phyloP scores from a whole-genome alignment of 2,888 invertebrate genomes.

The Frankliniella intonsa region DNA sequence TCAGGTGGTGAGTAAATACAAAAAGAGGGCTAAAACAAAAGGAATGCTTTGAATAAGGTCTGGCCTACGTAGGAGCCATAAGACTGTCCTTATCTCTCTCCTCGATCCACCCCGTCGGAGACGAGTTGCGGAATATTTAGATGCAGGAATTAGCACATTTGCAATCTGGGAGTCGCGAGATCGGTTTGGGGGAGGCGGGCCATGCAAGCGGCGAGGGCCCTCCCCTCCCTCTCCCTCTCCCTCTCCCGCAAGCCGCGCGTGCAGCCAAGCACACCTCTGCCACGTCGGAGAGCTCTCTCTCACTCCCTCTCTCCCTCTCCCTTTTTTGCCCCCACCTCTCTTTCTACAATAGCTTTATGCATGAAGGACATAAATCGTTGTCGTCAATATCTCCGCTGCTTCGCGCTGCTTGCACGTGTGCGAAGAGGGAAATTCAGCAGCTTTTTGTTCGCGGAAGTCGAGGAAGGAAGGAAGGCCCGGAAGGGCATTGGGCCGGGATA shows the following conservation, averaged over 20 bases:
- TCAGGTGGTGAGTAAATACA: too few relatives aligned
- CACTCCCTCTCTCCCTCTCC: background rate
- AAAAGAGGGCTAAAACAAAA: too few relatives aligned
- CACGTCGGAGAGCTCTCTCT: background rate
- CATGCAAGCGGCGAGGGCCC: background rate
- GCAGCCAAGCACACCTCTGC: conserved; percentile 1
- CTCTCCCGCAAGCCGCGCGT: background rate
- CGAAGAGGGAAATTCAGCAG: background rate
- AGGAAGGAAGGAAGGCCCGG: background rate
- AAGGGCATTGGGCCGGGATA: background rate
- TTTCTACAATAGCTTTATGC: conserved; percentile 25
- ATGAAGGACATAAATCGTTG: conserved; percentile 26
- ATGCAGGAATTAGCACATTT: background rate
- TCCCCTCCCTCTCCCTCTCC: background rate
- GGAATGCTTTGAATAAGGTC: too few relatives aligned
- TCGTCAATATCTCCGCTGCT: conserved; percentile 16
- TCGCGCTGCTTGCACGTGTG: conserved; percentile 2
- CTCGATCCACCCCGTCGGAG: background rate
- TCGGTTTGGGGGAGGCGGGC: background rate
- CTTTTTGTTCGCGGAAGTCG: background rate
- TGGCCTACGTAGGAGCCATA: too few relatives aligned
- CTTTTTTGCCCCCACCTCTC: background rate
- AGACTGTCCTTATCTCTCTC: background rate
- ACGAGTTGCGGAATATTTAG: background rate
- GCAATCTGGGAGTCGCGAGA: background rate